These are phyloP conservation scores for Meloe dianella DNA, from an alignment of 2,888 invertebrate species.

Conservation along the genomic window DNA sequence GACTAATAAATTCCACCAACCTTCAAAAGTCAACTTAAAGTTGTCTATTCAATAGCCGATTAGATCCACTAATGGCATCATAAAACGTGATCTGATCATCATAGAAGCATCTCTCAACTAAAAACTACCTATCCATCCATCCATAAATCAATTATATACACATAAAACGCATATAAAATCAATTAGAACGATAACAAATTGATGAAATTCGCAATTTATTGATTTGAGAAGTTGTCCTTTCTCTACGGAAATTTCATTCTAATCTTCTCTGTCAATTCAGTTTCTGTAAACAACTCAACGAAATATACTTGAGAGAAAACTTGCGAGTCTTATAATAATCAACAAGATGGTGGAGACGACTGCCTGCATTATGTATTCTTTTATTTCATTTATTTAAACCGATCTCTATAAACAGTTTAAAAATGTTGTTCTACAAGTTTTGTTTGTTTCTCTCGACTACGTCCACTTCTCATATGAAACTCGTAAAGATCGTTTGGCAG, in stretches of 20 bases:
- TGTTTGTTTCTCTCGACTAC: too few relatives aligned
- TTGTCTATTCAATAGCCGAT: neutral
- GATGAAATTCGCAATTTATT: too few relatives aligned
- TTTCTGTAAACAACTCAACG: too few relatives aligned
- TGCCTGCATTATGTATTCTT: slow-evolving; percentile 1
- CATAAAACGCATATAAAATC: too few relatives aligned
- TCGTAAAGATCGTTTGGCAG: too few relatives aligned
- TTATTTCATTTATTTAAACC: slow-evolving; percentile 17
- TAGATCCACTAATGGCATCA: neutral
- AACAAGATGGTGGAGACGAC: neutral
- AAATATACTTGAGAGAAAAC: neutral
- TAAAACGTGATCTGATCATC: neutral
- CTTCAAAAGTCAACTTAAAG: neutral
- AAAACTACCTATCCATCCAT: neutral
- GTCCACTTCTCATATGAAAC: too few relatives aligned
- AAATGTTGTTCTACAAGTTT: too few relatives aligned
- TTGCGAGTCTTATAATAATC: neutral
- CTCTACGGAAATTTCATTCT: neutral
- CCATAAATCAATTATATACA: neutral
- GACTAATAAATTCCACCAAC: neutral
- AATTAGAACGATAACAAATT: too few relatives aligned
- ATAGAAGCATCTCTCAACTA: neutral
- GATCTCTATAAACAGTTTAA: neutral
- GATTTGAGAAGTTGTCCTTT: too few relatives aligned
- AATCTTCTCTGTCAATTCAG: neutral